Conservation (phyloP, 2,113 vertebrate species). For the Malurus melanocephalus region DNA sequence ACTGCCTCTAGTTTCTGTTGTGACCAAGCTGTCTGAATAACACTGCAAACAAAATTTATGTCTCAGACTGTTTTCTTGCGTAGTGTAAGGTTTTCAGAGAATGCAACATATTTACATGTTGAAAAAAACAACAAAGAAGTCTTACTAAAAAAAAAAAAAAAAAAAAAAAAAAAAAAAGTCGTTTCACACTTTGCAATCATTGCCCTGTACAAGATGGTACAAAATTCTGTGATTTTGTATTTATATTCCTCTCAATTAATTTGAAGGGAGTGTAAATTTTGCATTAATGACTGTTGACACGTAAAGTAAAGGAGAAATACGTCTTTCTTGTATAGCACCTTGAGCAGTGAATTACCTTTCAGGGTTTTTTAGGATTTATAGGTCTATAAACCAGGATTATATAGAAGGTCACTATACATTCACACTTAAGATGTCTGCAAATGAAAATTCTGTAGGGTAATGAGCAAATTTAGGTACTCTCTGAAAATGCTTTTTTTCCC, state of each 20-base stretch:
- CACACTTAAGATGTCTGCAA: neutral
- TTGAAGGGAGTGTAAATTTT: neutral
- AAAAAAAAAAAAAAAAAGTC: neutral
- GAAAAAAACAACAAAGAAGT: neutral
- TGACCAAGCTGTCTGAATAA: neutral
- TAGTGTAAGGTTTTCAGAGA: neutral
- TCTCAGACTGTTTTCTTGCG: neutral
- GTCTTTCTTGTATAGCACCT: neutral
- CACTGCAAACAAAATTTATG: neutral
- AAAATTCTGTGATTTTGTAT: neutral
- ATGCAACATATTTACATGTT: neutral
- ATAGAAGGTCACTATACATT: neutral
- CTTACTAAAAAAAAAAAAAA: neutral
- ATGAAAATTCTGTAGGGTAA: neutral
- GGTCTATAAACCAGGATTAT: neutral
- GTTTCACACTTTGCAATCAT: neutral
- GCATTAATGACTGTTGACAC: neutral
- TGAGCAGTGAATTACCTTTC: neutral
- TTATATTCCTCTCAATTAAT: neutral
- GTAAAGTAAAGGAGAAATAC: neutral
- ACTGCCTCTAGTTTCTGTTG: neutral
- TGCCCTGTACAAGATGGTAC: neutral
- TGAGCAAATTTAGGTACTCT: neutral
- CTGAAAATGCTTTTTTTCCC: neutral
- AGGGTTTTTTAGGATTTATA: neutral